Base-by-base conservation (phyloP, 2,113 vertebrate genomes). In the Syngnathus typhle region DNA sequence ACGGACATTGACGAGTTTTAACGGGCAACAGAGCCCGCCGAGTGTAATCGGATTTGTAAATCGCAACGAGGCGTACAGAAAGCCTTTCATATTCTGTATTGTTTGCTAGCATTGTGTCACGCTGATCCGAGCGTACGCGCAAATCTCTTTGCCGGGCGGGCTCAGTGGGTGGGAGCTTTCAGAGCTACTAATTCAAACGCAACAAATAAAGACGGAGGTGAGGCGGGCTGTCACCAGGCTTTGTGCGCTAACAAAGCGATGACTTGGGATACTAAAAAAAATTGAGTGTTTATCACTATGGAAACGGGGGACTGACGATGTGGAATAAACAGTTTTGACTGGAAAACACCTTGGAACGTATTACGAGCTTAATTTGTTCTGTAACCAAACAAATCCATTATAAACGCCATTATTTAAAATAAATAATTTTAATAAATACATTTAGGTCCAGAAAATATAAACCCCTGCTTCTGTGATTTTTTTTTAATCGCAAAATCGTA, bases 1-100 rank as follows among this genome's bases (percentile, higher is more conserved):
- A 32, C 27, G 27, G 2, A 32, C 27, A 32, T 3, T 3, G 27
- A 32, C 27, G 23, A 32, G 13, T 12, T 56, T 2, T 27, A 6
- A 32, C 54, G 54, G 68, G 60, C 81, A 61, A 55, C 75, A 78
- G 82, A 78, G 79, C 85, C 70, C 38, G 74, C 64, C 72, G 68
- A 72, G 23, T 72, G 74, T 88, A 87, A 89, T 77, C 75, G 74
- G 76, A 85, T 88, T 82, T 86, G 80, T 72, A 85, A 85, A 88
- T 75, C 76, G 78, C 83, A 86, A 89, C 78, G 84, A 89, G 79
- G 80, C 77, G 67, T 84, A 84, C 81, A 82, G 71, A 77, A 51
- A 74, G 71, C n/a, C 65, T 73, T 77, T 86, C 73, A 88, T 87
- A 82, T 65, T 81, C 85, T 74, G 75, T 78, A 87, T 87, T 82